Evolutionary conservation across 2,888 invertebrate species (phyloP), one percentile per base, ranked within the genome.

Genomic region (Drosophila picticornis): DNA sequence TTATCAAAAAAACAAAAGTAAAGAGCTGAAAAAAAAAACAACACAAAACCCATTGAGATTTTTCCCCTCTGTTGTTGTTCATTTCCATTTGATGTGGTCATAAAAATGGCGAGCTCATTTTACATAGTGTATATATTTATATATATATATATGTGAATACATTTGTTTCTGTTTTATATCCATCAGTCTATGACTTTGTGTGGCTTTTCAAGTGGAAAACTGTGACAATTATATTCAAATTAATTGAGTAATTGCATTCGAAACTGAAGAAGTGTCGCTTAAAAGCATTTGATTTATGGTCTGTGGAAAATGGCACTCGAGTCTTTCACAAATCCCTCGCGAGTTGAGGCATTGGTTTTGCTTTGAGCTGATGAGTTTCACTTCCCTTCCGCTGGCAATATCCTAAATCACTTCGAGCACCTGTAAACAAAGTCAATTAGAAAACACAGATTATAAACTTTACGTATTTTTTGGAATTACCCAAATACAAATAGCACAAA

Each of bases 221-320:
- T 90, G 81, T 84, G 91, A 92, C 91, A 91, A 91, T 92, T 91
- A 91, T 91, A 90, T 85, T 83, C 77, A 79, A 91, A 91, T 91
- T 91, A 91, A 91, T 91, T 87, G 79, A 79, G 87, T 86, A 88
- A 90, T 90, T 88, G 86, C 87, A 72, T 72, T 71, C 74, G 68
- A 72, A 74, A 64, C n/a, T 46, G 65, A 65, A 68, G 68, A 63
- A 69, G 72, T 63, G 64, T 64, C 70, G 53, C 50, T 81, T 70
- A 68, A 72, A 76, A 88, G 88, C 78, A 69, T 75, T 83, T 87
- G 88, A 87, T 87, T 87, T 87, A 87, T 77, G 75, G 77, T 58
- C 80, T 88, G 85, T 83, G 88, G 90, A 82, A 86, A 72, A 74
- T 61, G 25, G 13, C 57, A 57, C 66, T 88, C 73, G 75, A 77